phyloP scores from a whole-genome alignment of 2,888 invertebrate species.

The Temnothorax rugatulus region DNA sequence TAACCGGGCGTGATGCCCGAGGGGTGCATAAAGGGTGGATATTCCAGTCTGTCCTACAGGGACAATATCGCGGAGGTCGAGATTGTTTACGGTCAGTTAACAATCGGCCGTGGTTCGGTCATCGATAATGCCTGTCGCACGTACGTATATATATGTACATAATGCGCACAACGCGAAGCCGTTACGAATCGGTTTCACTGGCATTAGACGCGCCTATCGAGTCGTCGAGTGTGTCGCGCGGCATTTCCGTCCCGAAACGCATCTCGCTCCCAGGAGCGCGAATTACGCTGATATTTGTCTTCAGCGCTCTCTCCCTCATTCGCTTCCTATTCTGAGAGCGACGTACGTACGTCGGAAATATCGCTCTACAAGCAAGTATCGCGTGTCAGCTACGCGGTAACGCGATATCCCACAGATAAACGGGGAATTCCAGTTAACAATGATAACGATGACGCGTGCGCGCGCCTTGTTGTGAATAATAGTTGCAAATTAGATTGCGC shows the following conservation, averaged over 20 bases:
- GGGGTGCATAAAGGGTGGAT: conserved; percentile 90
- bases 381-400: conserved; percentile 29
- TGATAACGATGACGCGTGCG: conserved; percentile 29
- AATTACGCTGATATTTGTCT: conserved; percentile 52
- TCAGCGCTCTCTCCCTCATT: background rate
- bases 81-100: conserved; percentile 46
- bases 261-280: background rate
- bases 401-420: conserved; percentile 32
- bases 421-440: conserved; percentile 37
- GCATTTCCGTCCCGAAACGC: conserved; percentile 17
- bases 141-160: background rate
- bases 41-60: conserved; percentile 88
- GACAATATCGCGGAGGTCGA: conserved; percentile 44
- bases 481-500: conserved; percentile 45
- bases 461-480: conserved; percentile 22
- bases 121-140: conserved; percentile 22
- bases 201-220: background rate
- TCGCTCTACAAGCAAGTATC: conserved; percentile 34
- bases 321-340: background rate
- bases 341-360: conserved; percentile 28
- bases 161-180: background rate
- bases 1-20: conserved; percentile 93
- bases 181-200: conserved; percentile 33
- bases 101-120: background rate
- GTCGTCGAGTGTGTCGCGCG: background rate